Evolutionary conservation across 2,113 vertebrate species (phyloP).

Genomic region (Gasterosteus nipponicus): DNA sequence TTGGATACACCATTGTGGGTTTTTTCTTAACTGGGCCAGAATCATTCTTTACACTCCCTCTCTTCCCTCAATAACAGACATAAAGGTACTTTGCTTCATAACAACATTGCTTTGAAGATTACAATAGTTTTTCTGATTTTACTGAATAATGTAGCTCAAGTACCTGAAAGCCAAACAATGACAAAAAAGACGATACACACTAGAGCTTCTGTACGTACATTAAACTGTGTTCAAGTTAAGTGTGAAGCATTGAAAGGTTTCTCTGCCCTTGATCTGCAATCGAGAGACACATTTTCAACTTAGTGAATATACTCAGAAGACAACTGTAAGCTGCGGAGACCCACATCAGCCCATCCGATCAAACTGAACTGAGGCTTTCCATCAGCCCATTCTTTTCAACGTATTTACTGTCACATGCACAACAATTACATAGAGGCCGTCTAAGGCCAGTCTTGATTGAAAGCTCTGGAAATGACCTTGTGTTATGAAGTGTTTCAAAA

Average conservation of each 20-base stretch:
- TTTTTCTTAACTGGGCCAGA: conserved; percentile 14
- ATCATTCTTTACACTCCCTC: neutral
- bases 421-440: neutral
- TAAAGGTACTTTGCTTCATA: conserved; percentile 1
- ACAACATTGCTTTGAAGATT: conserved; percentile 9
- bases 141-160: neutral
- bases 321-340: neutral
- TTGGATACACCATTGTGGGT: neutral
- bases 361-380: neutral
- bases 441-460: neutral
- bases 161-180: neutral
- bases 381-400: neutral
- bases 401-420: neutral
- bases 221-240: neutral
- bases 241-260: neutral
- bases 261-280: conserved; percentile 3
- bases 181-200: neutral
- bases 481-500: conserved; percentile 1
- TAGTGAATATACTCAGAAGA: neutral
- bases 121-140: neutral
- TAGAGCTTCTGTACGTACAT: neutral
- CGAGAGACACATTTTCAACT: neutral
- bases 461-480: conserved; percentile 2
- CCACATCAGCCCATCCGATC: neutral
- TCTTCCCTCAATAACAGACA: neutral